Base-by-base conservation (phyloP, 2,113 vertebrate species). In the Leptobrachium leishanense region DNA sequence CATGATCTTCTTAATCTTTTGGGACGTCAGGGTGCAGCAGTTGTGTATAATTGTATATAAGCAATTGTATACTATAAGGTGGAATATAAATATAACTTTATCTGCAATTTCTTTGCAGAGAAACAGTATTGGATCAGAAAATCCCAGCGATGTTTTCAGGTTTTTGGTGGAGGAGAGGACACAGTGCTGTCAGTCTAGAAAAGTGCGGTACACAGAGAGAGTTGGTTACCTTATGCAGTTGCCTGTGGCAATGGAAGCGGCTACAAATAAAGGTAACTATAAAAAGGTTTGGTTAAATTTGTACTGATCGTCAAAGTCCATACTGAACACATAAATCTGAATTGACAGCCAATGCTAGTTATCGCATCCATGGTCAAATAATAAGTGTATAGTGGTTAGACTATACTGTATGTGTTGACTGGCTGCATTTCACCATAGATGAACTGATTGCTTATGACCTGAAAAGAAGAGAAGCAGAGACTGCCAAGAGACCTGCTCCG, bases 141-240 rank as follows among this genome's bases (percentile, higher is more conserved):
- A 98, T 79, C 96, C 97, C 20, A 98, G 95, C 0, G 97, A 98
- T 0, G 95, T 94, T 62, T 99, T 99, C 84, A 93, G 97, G 31
- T 99, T 98, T 91, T 87, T 98, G 86, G 95, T 99, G 85, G 98
- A 99, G 87, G 98, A 99, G 79, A 93, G 97, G 9, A 87, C 94
- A 1, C 97, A 98, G 85, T 99, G 98, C 87, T 99, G 98, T 87
- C 98, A 99, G 91, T 91, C 94, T 46, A 88, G 95, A 10, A 97
- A 95, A 82, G 98, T 99, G 70, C 95, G 96, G 76, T 99, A 99
- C 88, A 89, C 89, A 0, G 93, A 98, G 84, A 91, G 96, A 82
- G 95, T 98, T 8, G 97, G 98, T 84, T 97, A 96, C 79, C 91
- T 98, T 89, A 98, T 99, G 93, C 97, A 98, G 87, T 76, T 99